Evolutionary conservation across 2,797 vertebrate species (phyloP).

Genomic region (Hafferia zeledoni): DNA sequence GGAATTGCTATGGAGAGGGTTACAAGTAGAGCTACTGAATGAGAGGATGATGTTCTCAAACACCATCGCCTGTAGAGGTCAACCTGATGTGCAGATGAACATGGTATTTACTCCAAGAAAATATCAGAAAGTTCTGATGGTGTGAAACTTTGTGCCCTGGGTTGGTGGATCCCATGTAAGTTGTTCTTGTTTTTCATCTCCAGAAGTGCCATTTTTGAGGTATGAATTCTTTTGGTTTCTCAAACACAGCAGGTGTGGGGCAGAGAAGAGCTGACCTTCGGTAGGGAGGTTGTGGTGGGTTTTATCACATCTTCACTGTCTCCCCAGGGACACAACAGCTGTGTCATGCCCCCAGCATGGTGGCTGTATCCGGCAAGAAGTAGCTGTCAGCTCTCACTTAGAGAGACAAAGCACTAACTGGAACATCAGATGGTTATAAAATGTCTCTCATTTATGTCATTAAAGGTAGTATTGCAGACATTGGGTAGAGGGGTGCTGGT

Average conservation of each 20-base stretch:
- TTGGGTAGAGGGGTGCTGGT: background rate
- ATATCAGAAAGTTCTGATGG: background rate
- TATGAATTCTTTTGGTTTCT: background rate
- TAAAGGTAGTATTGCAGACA: background rate
- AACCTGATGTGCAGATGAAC: background rate
- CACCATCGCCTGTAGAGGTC: background rate
- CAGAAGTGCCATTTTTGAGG: background rate
- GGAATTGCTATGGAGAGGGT: background rate
- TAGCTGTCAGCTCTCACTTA: background rate
- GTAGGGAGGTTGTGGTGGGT: background rate
- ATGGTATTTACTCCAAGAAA: background rate
- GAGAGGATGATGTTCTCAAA: background rate
- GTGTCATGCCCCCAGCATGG: rapidly evolving
- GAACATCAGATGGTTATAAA: background rate
- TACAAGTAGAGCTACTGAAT: background rate
- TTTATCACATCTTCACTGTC: background rate
- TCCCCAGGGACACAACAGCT: background rate
- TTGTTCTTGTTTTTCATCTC: background rate
- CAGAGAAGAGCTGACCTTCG: background rate
- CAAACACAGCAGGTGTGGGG: background rate
- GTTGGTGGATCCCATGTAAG: background rate
- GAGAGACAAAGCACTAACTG: background rate
- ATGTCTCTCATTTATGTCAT: background rate
- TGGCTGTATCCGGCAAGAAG: background rate
- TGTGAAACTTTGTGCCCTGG: background rate